A percentile compares a stretch with the other conserved stretches of the same genome.
Evolutionary conservation across 1,140 invertebrate species (phyloP).

Genomic region (Tribolium madens): DNA sequence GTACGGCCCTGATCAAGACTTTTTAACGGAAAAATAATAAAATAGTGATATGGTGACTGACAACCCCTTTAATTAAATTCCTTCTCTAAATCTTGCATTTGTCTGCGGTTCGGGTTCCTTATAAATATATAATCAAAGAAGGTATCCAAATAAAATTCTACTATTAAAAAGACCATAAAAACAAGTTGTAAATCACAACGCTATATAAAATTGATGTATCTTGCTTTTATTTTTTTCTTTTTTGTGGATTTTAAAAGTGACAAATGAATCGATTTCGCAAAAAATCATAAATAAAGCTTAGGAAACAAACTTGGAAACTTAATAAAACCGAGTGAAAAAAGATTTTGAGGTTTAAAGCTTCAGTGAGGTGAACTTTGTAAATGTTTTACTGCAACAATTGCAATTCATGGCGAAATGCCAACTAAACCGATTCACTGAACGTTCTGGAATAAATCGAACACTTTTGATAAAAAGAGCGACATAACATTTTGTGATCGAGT

Average conservation of each 20-base stretch:
- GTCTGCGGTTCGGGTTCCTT: background rate
- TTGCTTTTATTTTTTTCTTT: background rate
- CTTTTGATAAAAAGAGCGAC: background rate
- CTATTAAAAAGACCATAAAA: conserved; percentile 5
- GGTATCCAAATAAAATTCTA: conserved; percentile 1
- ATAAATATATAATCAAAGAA: background rate
- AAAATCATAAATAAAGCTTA: background rate
- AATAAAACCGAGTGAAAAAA: conserved; percentile 4
- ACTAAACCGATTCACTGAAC: conserved; percentile 5
- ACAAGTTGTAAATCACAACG: conserved; percentile 3
- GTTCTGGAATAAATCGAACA: conserved; percentile 2
- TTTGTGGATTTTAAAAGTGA: background rate
- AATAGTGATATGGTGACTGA: background rate
- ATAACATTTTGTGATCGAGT: background rate
- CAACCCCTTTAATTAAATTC: conserved; percentile 7
- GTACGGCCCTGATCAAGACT: no score
- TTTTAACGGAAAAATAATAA: no score
- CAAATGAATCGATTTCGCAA: background rate
- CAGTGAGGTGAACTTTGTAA: conserved; percentile 3
- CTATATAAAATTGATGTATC: conserved; percentile 9
- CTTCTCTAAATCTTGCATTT: background rate
- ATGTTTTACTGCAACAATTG: conserved; percentile 20
- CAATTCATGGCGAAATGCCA: conserved; percentile 25
- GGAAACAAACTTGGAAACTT: background rate
- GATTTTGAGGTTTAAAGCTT: background rate